A percentile compares a stretch with the other conserved stretches of the same genome.
These are phyloP conservation scores for Lordiphosa stackelbergi DNA, from an alignment of 1,140 invertebrate species.

Conservation along the genomic window DNA sequence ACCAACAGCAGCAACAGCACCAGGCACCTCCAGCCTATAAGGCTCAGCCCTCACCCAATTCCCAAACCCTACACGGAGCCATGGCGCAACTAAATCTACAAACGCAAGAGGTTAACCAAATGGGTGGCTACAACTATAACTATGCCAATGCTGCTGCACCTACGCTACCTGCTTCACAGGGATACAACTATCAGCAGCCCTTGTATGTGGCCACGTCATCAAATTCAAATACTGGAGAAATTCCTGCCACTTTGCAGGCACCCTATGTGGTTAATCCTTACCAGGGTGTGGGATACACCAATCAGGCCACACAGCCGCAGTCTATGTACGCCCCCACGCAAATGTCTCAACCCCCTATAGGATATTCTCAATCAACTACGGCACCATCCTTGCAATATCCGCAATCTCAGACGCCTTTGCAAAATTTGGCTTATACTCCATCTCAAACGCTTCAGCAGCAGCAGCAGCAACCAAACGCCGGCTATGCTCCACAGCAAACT, in stretches of 20 bases:
- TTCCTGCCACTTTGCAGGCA: constrained; percentile 15
- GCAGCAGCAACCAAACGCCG: background rate
- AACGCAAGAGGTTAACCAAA: constrained; percentile 12
- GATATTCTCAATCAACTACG: constrained; percentile 12
- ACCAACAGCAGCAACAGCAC: constrained; percentile 68
- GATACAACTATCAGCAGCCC: constrained; percentile 56
- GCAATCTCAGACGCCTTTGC: constrained; percentile 11
- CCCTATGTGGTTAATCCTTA: constrained; percentile 29
- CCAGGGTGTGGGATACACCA: constrained; percentile 6
- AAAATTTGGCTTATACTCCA: constrained; percentile 9
- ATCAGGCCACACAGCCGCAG: background rate
- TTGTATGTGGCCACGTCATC: constrained; percentile 62
- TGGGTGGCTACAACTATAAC: constrained; percentile 31
- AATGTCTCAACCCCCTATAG: constrained; percentile 11
- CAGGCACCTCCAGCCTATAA: constrained; percentile 71
- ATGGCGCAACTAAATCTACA: constrained; percentile 47
- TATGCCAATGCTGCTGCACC: constrained; percentile 21
- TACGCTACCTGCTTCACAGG: constrained; percentile 5
- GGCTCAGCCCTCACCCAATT: constrained; percentile 68
- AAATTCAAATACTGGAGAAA: constrained; percentile 1
- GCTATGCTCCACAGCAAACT: constrained; percentile 15
- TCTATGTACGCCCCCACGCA: constrained; percentile 13
- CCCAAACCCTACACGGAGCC: constrained; percentile 53
- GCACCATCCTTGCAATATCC: constrained; percentile 12
- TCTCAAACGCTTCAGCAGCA: constrained; percentile 23